phyloP scores from a whole-genome alignment of 2,797 vertebrate species.

The Acridotheres tristis region DNA sequence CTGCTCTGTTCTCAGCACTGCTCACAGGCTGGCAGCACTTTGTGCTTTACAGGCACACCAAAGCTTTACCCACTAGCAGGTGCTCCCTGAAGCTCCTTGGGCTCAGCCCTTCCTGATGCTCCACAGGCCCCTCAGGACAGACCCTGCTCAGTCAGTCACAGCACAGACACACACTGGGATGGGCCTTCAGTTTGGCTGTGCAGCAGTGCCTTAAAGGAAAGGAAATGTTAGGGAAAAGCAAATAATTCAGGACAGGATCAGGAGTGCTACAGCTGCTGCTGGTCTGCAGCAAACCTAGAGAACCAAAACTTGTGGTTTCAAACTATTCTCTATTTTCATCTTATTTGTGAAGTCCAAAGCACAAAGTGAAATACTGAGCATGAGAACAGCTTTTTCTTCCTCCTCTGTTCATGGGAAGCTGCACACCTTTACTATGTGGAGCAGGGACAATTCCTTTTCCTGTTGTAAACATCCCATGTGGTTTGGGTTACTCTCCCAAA shows the following conservation, averaged over 20 bases:
- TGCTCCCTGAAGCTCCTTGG: neutral
- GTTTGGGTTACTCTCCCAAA: neutral
- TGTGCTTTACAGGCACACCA: neutral
- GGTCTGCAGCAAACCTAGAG: neutral
- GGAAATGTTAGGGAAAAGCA: neutral
- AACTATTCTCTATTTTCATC: neutral
- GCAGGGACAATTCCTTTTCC: neutral
- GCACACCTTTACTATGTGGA: neutral
- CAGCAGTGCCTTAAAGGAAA: neutral
- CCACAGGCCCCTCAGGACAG: neutral
- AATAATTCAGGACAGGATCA: neutral
- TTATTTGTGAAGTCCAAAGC: neutral
- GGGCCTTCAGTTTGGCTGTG: neutral
- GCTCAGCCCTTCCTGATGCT: neutral
- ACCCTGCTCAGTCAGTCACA: neutral
- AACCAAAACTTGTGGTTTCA: neutral
- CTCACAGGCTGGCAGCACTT: neutral
- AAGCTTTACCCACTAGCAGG: neutral
- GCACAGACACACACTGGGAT: neutral
- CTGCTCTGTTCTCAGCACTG: neutral
- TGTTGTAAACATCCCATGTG: rapidly evolving
- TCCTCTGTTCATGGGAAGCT: neutral
- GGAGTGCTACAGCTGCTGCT: neutral
- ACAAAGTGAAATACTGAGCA: neutral
- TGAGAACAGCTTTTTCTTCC: neutral